A percentile compares a stretch with the other conserved stretches of the same genome.
Evolutionary conservation across 64 coral and sea anemone genomes (phyloP).

Genomic region (Astreopora myriophthalma): DNA sequence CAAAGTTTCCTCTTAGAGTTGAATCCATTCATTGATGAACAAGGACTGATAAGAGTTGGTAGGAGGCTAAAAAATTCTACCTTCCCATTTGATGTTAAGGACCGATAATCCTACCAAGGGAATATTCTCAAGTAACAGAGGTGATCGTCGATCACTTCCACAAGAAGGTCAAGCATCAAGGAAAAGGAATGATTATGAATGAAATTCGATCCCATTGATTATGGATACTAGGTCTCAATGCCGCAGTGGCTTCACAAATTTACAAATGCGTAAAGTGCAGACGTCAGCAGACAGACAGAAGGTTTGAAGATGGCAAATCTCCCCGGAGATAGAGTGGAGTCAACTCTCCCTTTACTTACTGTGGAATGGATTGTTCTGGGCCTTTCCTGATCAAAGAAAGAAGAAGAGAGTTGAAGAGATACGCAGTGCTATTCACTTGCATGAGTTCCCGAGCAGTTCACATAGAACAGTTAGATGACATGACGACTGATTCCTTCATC

Average conservation of each 20-base stretch:
- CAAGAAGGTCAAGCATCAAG: neutral
- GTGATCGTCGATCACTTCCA: constrained; percentile 5
- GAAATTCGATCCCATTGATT: no score
- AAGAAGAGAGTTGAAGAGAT: neutral
- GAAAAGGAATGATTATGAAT: neutral
- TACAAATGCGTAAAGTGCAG: neutral
- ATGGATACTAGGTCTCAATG: no score
- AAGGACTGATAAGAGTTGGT: neutral
- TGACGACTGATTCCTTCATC: neutral
- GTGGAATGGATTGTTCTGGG: neutral
- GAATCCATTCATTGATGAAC: neutral
- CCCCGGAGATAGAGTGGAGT: neutral
- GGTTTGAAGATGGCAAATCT: neutral
- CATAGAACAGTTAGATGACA: neutral
- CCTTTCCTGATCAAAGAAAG: neutral
- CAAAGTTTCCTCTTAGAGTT: neutral
- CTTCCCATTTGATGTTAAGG: constrained; percentile 4
- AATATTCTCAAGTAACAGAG: neutral
- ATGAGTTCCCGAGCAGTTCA: neutral
- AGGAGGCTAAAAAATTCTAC: neutral
- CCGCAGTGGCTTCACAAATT: neutral
- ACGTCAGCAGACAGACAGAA: neutral
- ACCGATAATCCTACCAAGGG: neutral
- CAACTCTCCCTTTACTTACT: neutral
- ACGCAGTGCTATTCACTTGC: no score